Percentiles rank a stretch among this genome's conserved stretches.
These are phyloP conservation scores for Sebastolobus alascanus DNA, from an alignment of 2,797 vertebrate species.

Conservation along the genomic window DNA sequence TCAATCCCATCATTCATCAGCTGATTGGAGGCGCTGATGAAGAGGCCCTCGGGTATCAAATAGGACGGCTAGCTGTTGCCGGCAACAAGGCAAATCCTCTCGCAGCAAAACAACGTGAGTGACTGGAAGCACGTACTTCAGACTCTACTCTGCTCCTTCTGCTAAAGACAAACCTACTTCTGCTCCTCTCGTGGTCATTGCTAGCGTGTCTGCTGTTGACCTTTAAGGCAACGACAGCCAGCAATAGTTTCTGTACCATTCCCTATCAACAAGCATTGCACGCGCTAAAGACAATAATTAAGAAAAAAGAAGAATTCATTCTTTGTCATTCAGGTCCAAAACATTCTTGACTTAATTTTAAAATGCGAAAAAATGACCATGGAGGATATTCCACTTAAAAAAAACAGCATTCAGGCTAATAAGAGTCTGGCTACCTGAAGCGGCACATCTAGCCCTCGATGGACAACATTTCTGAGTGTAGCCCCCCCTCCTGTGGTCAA, in stretches of 20 bases:
- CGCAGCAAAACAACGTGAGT: background rate
- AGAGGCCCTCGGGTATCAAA: slow-evolving; percentile 7
- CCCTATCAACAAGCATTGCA: slow-evolving; percentile 14
- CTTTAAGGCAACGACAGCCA: slow-evolving; percentile 24
- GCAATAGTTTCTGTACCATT: background rate
- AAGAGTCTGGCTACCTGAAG: slow-evolving; percentile 28
- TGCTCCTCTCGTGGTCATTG: background rate
- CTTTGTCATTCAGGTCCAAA: slow-evolving; percentile 57
- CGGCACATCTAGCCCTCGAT: slow-evolving; percentile 19
- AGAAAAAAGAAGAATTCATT: background rate
- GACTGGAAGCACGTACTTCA: slow-evolving; percentile 18
- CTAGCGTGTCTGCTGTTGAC: slow-evolving; percentile 24
- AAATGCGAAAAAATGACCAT: slow-evolving; percentile 12
- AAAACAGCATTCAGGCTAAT: slow-evolving; percentile 20
- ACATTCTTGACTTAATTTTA: slow-evolving; percentile 35
- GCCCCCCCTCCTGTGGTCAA: slow-evolving; percentile 44
- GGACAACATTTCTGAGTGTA: slow-evolving; percentile 2
- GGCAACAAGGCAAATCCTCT: slow-evolving; percentile 2
- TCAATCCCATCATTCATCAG: slow-evolving; percentile 41
- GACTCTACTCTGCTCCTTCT: slow-evolving; percentile 6
- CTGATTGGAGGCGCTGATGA: slow-evolving; percentile 60
- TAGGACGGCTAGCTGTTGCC: slow-evolving; percentile 9
- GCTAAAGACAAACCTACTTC: slow-evolving; percentile 7
- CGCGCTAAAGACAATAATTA: background rate
- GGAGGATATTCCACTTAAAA: background rate